These are phyloP conservation scores for Coleophora deauratella DNA, from an alignment of 2,888 invertebrate genomes.

Conservation along the genomic window DNA sequence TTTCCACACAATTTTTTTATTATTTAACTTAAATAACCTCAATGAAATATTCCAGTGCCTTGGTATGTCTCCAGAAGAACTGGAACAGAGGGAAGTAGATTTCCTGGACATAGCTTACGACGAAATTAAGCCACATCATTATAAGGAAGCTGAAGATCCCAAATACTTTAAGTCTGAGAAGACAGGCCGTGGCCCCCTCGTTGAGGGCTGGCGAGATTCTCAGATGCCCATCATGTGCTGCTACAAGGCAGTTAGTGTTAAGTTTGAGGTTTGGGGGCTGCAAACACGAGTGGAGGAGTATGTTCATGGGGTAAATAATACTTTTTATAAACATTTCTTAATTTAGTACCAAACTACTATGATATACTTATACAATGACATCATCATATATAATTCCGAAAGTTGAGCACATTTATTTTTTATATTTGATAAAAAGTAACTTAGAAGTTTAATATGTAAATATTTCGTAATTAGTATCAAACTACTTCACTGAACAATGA, in stretches of 20 bases:
- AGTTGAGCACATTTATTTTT: no score
- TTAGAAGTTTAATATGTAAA: no score
- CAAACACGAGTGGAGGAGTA: slow-evolving; percentile 93
- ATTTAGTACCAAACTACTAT: no score
- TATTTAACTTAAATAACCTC: no score
- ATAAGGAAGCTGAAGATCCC: slow-evolving; percentile 92
- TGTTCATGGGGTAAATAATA: slow-evolving; percentile 86
- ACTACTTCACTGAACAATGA: no score
- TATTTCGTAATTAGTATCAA: no score
- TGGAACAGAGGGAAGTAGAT: slow-evolving; percentile 83
- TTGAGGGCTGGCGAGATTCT: slow-evolving; percentile 86
- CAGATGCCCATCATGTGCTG: slow-evolving; percentile 93
- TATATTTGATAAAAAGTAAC: no score
- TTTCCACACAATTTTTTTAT: no score
- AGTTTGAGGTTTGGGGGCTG: slow-evolving; percentile 94
- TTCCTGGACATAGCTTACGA: slow-evolving; percentile 91
- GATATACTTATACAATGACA: no score
- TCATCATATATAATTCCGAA: no score
- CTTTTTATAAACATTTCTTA: no score
- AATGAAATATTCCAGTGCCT: slow-evolving; percentile 78
- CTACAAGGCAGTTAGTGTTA: slow-evolving; percentile 89
- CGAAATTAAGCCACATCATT: slow-evolving; percentile 87
- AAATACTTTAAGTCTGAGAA: slow-evolving; percentile 87
- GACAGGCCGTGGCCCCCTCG: slow-evolving; percentile 88
- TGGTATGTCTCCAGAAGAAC: slow-evolving; percentile 80